A percentile compares a stretch with the other conserved stretches of the same genome.
Evolutionary conservation across 1,140 invertebrate genomes (phyloP).

Genomic region (Heterodera schachtii): DNA sequence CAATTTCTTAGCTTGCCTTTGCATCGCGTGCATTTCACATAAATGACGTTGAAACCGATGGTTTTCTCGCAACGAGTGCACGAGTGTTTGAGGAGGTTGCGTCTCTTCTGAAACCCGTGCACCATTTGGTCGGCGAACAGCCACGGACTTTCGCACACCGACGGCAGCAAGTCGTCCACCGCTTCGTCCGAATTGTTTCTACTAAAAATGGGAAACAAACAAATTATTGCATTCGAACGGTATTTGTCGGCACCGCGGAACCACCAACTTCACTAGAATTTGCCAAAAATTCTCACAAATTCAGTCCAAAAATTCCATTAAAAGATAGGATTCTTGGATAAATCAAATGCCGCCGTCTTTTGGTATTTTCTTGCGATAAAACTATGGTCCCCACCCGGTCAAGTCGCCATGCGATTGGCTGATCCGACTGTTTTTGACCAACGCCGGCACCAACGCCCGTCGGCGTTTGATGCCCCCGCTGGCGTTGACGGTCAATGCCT

Average conservation of each 20-base stretch:
- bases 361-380: too few relatives aligned
- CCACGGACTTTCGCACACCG: background rate
- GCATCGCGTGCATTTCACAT: conserved; percentile 28
- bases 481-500: background rate
- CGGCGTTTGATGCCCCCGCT: background rate
- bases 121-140: conserved; percentile 5
- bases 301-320: too few relatives aligned
- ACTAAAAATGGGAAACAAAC: background rate
- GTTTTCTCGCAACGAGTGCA: conserved; percentile 25
- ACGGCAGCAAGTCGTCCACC: background rate
- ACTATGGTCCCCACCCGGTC: background rate
- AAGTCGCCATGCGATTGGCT: conserved; percentile 19
- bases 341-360: too few relatives aligned
- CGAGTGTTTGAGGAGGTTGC: conserved; percentile 18
- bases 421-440: conserved; percentile 22
- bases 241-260: too few relatives aligned
- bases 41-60: conserved; percentile 29
- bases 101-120: conserved; percentile 19
- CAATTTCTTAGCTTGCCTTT: background rate
- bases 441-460: background rate
- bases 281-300: too few relatives aligned
- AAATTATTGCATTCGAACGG: too few relatives aligned
- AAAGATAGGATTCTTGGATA: too few relatives aligned
- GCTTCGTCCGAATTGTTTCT: background rate
- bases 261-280: too few relatives aligned